These are phyloP conservation scores for Archips xylosteana DNA, from an alignment of 2,888 invertebrate species.

Conservation along the genomic window DNA sequence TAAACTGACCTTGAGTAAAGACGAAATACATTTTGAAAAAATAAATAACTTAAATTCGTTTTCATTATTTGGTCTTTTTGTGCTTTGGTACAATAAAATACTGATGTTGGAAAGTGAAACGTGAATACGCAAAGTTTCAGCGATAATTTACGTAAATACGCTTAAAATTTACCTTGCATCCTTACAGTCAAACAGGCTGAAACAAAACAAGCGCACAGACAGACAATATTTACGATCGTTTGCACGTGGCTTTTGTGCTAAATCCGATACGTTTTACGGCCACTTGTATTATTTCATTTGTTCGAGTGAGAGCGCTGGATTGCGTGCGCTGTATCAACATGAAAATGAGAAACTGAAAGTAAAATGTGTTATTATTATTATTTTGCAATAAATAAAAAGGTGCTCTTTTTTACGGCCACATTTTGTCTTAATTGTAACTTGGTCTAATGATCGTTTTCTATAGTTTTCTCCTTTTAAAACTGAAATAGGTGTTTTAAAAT, in stretches of 20 bases:
- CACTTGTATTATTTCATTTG: conserved; percentile 35
- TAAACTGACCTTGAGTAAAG: too few relatives aligned
- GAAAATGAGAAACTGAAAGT: not conserved
- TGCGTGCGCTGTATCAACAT: conserved; percentile 27
- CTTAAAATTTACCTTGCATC: not conserved
- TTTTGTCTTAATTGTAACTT: too few relatives aligned
- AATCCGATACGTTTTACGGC: conserved; percentile 35
- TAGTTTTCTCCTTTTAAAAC: too few relatives aligned
- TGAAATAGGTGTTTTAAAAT: too few relatives aligned
- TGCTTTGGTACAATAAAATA: too few relatives aligned
- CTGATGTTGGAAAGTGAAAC: not conserved
- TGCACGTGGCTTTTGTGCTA: conserved; percentile 34
- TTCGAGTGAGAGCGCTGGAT: conserved; percentile 36
- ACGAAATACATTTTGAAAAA: too few relatives aligned
- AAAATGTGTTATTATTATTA: too few relatives aligned
- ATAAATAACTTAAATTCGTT: too few relatives aligned
- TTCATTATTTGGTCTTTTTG: too few relatives aligned
- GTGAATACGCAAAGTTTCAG: not conserved
- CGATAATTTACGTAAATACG: not conserved
- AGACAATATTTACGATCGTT: conserved; percentile 31
- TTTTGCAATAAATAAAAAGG: too few relatives aligned
- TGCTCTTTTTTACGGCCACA: too few relatives aligned
- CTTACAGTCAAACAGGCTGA: conserved; percentile 1
- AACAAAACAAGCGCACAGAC: conserved; percentile 29
- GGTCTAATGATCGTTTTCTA: too few relatives aligned